These are phyloP conservation scores for Gambusia yucatana DNA, from an alignment of 2,797 vertebrate species.

Conservation along the genomic window DNA sequence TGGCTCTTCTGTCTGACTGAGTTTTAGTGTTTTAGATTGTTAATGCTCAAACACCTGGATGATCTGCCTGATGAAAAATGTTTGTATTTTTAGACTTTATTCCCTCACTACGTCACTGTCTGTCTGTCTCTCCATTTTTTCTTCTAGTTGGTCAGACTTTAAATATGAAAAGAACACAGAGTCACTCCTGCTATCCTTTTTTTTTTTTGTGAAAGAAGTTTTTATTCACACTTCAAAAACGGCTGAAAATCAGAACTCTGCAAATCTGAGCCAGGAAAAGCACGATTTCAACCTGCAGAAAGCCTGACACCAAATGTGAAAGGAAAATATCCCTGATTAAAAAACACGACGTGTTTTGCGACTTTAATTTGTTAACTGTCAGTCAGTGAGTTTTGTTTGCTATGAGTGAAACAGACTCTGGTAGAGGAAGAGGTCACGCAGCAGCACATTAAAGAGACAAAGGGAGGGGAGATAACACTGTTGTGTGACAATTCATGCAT, in stretches of 20 bases:
- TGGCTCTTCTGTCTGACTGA: not conserved
- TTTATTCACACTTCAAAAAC: not conserved
- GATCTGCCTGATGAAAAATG: not conserved
- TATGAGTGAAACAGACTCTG: conserved; percentile 7
- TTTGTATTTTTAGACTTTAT: not conserved
- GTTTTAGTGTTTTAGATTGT: not conserved
- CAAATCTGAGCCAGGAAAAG: not conserved
- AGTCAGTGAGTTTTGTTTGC: conserved; percentile 13
- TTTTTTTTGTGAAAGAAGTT: not conserved
- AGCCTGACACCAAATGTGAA: conserved; percentile 20
- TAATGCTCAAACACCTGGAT: not conserved
- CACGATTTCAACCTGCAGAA: not conserved
- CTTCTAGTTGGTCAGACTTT: too few species aligned
- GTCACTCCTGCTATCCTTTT: too few species aligned
- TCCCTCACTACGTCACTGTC: not conserved
- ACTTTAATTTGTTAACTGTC: conserved; percentile 11
- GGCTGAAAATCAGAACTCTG: not conserved
- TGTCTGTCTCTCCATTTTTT: not conserved
- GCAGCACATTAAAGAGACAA: conserved; percentile 32
- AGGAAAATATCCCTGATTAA: conserved; percentile 29
- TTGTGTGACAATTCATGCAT: conserved; percentile 23
- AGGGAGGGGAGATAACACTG: conserved; percentile 20
- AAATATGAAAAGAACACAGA: not conserved
- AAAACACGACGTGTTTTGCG: conserved; percentile 20
- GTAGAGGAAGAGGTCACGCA: conserved; percentile 14